A percentile compares a stretch with the other conserved stretches of the same genome.
phyloP scores from a whole-genome alignment of 2,888 invertebrate genomes.

The Stenodema calcarata region DNA sequence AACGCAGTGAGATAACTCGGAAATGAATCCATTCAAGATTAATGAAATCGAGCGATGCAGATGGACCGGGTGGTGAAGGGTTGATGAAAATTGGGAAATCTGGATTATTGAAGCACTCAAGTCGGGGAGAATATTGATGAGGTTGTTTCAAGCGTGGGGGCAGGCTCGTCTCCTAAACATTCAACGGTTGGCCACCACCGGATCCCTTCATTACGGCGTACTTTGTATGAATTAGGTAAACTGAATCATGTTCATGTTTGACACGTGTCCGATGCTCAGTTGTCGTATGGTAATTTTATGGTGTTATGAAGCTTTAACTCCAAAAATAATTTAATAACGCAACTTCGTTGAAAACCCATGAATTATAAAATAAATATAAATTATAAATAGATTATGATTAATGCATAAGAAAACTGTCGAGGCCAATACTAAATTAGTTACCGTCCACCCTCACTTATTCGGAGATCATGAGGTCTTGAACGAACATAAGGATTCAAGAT shows the following conservation, averaged over 20 bases:
- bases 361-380: too few relatives aligned
- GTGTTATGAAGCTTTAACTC: too few relatives aligned
- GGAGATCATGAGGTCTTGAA: too few relatives aligned
- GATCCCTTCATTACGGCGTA: not conserved
- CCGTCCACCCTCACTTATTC: too few relatives aligned
- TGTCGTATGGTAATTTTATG: too few relatives aligned
- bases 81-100: conserved; percentile 4
- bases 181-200: not conserved
- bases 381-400: too few relatives aligned
- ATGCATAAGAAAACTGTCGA: too few relatives aligned
- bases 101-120: conserved; percentile 24
- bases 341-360: too few relatives aligned
- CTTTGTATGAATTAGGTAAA: not conserved
- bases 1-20: not conserved
- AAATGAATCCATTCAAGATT: conserved; percentile 20
- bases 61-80: not conserved
- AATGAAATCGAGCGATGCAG: conserved; percentile 1
- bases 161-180: not conserved
- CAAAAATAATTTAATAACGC: too few relatives aligned
- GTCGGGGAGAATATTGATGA: conserved; percentile 18
- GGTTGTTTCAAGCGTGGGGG: not conserved
- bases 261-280: not conserved
- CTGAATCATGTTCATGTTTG: not conserved
- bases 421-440: too few relatives aligned
- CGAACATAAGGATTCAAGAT: too few relatives aligned